Evolutionary conservation across 2,113 vertebrate genomes (phyloP).

Genomic region (Enhydra lutris): DNA sequence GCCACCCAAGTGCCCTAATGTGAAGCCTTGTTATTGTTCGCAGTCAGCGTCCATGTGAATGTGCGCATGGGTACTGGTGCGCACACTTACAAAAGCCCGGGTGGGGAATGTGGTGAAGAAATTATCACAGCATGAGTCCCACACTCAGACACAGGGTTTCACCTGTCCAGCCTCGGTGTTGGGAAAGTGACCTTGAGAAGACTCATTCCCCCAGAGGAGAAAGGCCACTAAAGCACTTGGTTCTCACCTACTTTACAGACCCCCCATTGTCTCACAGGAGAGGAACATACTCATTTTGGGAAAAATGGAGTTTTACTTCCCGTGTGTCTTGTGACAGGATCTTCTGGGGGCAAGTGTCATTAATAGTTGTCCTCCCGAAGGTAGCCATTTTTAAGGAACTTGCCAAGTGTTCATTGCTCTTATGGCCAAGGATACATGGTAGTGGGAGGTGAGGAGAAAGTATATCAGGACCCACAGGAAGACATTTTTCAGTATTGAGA

Average conservation of each 20-base stretch:
- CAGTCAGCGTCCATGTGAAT: not conserved
- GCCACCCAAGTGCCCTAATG: not conserved
- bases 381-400: not conserved
- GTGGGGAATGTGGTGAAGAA: not conserved
- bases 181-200: not conserved
- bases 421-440: not conserved
- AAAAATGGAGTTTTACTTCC: not conserved
- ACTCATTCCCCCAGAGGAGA: not conserved
- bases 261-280: too few species aligned
- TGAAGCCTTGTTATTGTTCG: not conserved
- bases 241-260: not conserved
- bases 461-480: not conserved
- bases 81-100: not conserved
- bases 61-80: not conserved
- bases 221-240: not conserved
- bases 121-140: fast-evolving
- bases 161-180: too few species aligned
- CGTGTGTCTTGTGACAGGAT: not conserved
- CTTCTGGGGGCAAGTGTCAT: not conserved
- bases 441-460: not conserved
- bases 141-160: not conserved
- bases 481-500: not conserved
- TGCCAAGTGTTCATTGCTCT: not conserved
- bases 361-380: not conserved
- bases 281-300: not conserved